Percentiles rank a stretch among this genome's conserved stretches.
Evolutionary conservation across 2,888 invertebrate species (phyloP).

Genomic region (Diarsia brunnea): DNA sequence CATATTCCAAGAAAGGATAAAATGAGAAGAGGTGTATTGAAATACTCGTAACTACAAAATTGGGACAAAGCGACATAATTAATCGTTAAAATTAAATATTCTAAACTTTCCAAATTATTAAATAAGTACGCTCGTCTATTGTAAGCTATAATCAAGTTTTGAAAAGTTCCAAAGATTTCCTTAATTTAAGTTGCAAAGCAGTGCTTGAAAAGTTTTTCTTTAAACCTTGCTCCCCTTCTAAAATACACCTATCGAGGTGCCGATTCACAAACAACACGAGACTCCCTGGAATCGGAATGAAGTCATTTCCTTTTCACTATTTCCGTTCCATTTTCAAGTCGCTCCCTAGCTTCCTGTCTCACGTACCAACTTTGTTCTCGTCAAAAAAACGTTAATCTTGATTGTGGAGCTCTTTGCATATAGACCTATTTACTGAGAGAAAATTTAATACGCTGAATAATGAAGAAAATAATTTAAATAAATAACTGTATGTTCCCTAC

Average conservation of each 20-base stretch:
- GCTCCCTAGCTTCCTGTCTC: conserved; percentile 69
- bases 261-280: conserved; percentile 61
- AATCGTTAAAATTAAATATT: not conserved
- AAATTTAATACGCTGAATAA: conserved; percentile 53
- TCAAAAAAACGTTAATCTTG: conserved; percentile 63
- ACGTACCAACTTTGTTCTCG: conserved; percentile 58
- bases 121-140: not conserved
- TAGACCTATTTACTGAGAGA: conserved; percentile 25
- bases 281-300: conserved; percentile 70
- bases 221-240: conserved; percentile 19
- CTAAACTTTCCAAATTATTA: not conserved
- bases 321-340: conserved; percentile 75
- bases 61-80: not conserved
- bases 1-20: not conserved
- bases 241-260: conserved; percentile 56
- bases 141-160: not conserved
- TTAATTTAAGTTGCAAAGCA: conserved; percentile 14
- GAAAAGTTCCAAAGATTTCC: not conserved
- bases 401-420: conserved; percentile 49
- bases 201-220: conserved; percentile 27
- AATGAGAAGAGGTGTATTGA: not conserved
- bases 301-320: conserved; percentile 76
- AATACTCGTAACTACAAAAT: not conserved
- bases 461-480: conserved; percentile 52
- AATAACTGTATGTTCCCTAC: conserved; percentile 40